Base-by-base conservation (phyloP, 1,140 invertebrate species). In the Scaptomyza montana region DNA sequence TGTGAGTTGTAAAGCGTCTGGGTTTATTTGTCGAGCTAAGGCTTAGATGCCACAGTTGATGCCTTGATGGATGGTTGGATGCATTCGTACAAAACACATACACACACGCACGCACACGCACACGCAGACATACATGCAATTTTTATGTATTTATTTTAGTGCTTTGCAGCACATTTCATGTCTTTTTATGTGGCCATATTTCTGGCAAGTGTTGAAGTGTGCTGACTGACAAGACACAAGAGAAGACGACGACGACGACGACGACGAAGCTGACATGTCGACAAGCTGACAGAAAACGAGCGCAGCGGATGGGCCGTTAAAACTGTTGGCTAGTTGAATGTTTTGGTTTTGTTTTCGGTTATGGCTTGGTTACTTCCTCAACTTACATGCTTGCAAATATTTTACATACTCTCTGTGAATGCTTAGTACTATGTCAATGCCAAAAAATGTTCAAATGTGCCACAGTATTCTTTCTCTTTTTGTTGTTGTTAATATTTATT, bases 101-200 rank as follows among this genome's bases (percentile, higher is more conserved):
- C 33, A 36, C 33, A 9, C 33, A 30, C 30, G 2, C 21, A 25
- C 21, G 21, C 33, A 36, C 33, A 9, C 33, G 6, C 30, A 25
- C 21, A 25, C 21, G 21, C 21, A 25, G 1, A 36, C 33, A 9
- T 2, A 2, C 8, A 36, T 9, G 8, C 7, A 57, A 70, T 77
- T 68, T 61, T 36, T 54, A 50, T 60, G 70, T 57, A 67, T 67
- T 82, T 82, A 68, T 56, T 74, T 74, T 56, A 74, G 59, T 65
- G 72, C 53, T 41, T 33, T 65, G 62, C 63, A 77, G 68, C 66
- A 73, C 80, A 74, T 85, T 85, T 85, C 62, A 74, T 69, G 65
- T 68, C 69, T 74, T 86, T 85, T 86, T 85, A 85, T 85, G 81
- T 80, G 74, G 70, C 62, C 75, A 78, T 86, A 86, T 86, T 78